Percentiles rank a stretch among this genome's conserved stretches.
These are phyloP conservation scores for Chrysolina oricalcia DNA, from an alignment of 2,888 invertebrate species.

Conservation along the genomic window DNA sequence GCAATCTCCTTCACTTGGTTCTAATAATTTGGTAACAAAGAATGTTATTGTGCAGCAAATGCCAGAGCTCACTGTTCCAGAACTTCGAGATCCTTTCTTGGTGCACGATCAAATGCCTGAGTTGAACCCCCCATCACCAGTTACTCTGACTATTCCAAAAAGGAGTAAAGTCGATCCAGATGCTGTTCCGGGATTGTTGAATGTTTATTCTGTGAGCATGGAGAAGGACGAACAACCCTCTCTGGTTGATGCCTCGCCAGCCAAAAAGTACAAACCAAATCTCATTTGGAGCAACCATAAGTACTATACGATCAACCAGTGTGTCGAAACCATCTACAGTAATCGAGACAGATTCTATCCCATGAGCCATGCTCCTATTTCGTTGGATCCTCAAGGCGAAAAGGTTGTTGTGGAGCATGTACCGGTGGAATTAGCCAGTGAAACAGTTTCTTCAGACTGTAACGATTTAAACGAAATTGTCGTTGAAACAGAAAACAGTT, in stretches of 20 bases:
- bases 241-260: constrained; percentile 29
- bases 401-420: constrained; percentile 52
- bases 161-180: constrained; percentile 32
- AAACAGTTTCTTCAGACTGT: constrained; percentile 34
- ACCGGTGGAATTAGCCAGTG: constrained; percentile 33
- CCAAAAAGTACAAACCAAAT: constrained; percentile 56
- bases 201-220: constrained; percentile 39
- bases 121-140: constrained; percentile 48
- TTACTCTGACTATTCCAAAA: constrained; percentile 28
- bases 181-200: constrained; percentile 34
- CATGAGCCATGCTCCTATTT: constrained; percentile 66
- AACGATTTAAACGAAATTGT: not conserved
- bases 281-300: constrained; percentile 60
- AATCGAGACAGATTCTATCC: constrained; percentile 68
- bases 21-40: not conserved
- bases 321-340: constrained; percentile 59
- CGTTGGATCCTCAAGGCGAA: constrained; percentile 48
- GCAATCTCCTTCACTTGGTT: not conserved
- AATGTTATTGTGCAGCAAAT: constrained; percentile 40
- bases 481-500: constrained; percentile 14
- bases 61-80: constrained; percentile 53
- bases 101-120: constrained; percentile 58
- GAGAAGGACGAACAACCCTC: constrained; percentile 26
- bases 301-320: constrained; percentile 66
- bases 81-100: constrained; percentile 45